Conservation (phyloP, 2,888 invertebrate genomes). For the Boloria euphrosyne region DNA sequence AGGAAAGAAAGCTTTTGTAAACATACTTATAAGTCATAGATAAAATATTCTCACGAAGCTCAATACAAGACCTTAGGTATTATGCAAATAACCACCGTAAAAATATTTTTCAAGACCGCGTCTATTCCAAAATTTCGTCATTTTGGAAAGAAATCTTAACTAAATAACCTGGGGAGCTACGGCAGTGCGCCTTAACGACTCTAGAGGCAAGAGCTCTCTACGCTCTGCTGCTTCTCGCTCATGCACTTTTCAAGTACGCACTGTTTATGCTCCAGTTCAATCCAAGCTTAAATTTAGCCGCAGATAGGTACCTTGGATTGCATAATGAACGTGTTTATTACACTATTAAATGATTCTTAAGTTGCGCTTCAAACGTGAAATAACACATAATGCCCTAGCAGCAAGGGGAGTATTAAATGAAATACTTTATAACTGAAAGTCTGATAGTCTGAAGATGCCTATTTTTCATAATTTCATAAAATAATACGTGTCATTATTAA, state of each 20-base stretch:
- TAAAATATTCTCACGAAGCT: too few species aligned
- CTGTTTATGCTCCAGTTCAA: slow-evolving; percentile 67
- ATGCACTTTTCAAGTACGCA: slow-evolving; percentile 76
- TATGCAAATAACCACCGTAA: too few species aligned
- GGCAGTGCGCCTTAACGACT: slow-evolving; percentile 62
- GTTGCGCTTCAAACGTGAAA: background rate
- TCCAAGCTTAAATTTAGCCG: slow-evolving; percentile 20
- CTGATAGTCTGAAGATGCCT: too few species aligned
- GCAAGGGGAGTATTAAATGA: background rate
- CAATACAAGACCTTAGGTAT: too few species aligned
- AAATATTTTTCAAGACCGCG: background rate
- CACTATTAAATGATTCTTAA: slow-evolving; percentile 3
- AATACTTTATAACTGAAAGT: background rate
- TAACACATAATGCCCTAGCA: background rate
- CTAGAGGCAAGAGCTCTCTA: slow-evolving; percentile 61
- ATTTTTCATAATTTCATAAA: background rate
- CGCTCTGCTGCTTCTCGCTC: slow-evolving; percentile 62
- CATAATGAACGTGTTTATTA: slow-evolving; percentile 11
- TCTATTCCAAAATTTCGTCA: slow-evolving; percentile 35
- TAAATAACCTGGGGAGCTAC: slow-evolving; percentile 54
- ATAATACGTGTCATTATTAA: too few species aligned
- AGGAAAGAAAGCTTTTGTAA: too few species aligned
- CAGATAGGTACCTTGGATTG: slow-evolving; percentile 5
- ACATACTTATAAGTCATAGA: too few species aligned
- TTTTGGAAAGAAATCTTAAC: slow-evolving; percentile 57